Evolutionary conservation across 2,888 invertebrate genomes (phyloP).

Genomic region (Pediacus dermestoides): DNA sequence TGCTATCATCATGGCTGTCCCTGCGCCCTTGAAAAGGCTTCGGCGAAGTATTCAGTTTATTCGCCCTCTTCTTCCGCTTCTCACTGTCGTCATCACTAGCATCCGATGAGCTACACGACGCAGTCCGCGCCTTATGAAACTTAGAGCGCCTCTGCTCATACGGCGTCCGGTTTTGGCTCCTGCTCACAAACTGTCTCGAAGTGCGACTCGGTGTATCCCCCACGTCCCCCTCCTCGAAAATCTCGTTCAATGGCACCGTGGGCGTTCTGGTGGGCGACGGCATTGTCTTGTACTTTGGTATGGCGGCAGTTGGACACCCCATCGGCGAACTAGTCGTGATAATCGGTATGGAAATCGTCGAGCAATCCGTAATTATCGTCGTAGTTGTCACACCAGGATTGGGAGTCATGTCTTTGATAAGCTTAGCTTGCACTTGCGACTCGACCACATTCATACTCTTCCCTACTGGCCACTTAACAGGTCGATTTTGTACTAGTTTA

Average conservation of each 20-base stretch:
- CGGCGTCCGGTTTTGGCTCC: conserved; percentile 40
- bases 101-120: conserved; percentile 92
- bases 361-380: conserved; percentile 53
- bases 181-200: conserved; percentile 40
- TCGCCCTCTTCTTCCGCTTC: conserved; percentile 74
- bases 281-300: conserved; percentile 57
- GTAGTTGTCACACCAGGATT: conserved; percentile 41
- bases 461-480: conserved; percentile 43
- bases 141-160: conserved; percentile 63
- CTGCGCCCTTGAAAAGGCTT: conserved; percentile 53
- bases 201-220: conserved; percentile 22
- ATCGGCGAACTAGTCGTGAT: conserved; percentile 44
- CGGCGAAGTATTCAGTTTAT: conserved; percentile 59
- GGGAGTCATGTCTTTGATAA: conserved; percentile 28
- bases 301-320: conserved; percentile 34
- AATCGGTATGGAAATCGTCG: conserved; percentile 55
- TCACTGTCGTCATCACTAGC: conserved; percentile 87
- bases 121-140: conserved; percentile 70
- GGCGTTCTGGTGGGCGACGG: conserved; percentile 54
- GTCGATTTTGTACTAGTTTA: neutral
- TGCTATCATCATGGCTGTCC: conserved; percentile 82
- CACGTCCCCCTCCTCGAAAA: conserved; percentile 58
- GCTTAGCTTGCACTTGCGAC: conserved; percentile 30
- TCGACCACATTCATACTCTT: conserved; percentile 38
- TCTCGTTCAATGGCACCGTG: conserved; percentile 60